Conservation (phyloP, 1,140 invertebrate genomes). For the Asobara japonica region DNA sequence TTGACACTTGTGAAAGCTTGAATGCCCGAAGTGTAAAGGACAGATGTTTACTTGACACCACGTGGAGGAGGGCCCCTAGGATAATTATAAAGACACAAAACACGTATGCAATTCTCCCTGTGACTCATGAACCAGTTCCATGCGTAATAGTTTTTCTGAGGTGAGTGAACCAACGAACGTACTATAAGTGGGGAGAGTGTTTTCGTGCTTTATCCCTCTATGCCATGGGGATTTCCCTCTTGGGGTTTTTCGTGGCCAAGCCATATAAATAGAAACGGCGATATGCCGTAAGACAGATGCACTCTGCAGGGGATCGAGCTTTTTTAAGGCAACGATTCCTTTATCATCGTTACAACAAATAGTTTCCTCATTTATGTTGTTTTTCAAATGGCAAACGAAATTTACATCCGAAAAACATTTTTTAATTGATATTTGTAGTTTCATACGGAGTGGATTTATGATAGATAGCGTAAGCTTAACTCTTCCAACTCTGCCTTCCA, state of each 20-base stretch:
- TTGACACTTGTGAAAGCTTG: neutral
- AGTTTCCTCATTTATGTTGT: no score
- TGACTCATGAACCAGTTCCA: conserved; percentile 35
- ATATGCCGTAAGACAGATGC: conserved; percentile 13
- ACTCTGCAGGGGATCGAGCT: conserved; percentile 1
- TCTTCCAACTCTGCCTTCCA: no score
- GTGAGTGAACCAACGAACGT: conserved; percentile 17
- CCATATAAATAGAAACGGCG: neutral
- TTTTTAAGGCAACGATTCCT: neutral
- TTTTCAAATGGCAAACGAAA: no score
- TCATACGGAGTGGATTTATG: no score
- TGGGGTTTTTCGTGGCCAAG: neutral
- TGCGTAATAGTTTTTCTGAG: conserved; percentile 29
- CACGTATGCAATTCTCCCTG: conserved; percentile 18
- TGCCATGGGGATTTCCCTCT: conserved; percentile 6
- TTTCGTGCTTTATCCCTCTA: conserved; percentile 6
- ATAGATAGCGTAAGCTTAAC: no score
- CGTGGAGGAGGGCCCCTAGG: neutral
- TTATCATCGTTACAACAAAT: neutral
- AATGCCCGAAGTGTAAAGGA: neutral
- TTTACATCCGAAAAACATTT: no score
- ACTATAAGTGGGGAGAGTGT: conserved; percentile 24
- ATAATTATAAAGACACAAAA: conserved; percentile 30
- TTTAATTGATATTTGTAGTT: no score
- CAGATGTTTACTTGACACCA: conserved; percentile 20